A percentile compares a stretch with the other conserved stretches of the same genome.
Conservation (phyloP, 2,797 vertebrate genomes). For the Stomatorhinus walkeri region DNA sequence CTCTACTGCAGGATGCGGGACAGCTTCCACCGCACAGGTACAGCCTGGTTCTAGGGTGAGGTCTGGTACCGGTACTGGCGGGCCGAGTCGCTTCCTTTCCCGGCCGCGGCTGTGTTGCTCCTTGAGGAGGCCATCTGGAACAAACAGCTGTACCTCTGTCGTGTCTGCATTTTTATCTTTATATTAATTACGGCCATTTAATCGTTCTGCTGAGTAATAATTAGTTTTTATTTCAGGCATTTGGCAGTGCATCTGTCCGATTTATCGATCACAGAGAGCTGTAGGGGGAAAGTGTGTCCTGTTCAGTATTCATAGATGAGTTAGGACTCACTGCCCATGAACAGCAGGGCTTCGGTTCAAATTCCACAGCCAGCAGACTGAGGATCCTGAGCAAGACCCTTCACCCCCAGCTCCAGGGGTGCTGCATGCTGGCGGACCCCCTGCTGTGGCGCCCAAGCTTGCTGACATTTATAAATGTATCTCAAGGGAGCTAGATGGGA, state of each 20-base stretch:
- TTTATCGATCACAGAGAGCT: background rate
- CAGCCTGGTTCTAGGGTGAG: background rate
- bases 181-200: background rate
- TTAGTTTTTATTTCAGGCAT: background rate
- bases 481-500: background rate
- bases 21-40: slow-evolving; percentile 60
- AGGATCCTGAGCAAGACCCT: background rate
- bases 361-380: background rate
- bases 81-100: background rate
- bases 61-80: background rate
- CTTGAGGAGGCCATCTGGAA: background rate
- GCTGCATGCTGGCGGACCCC: background rate
- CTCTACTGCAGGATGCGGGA: slow-evolving; percentile 64
- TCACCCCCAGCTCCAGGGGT: background rate
- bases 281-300: background rate
- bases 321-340: background rate
- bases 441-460: background rate
- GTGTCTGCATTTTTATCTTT: background rate
- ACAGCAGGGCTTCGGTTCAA: background rate
- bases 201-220: background rate
- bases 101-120: background rate
- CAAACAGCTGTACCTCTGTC: background rate
- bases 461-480: background rate
- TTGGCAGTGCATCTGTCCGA: background rate
- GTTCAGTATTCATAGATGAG: background rate